Evolutionary conservation across 2,113 vertebrate species (phyloP), one percentile per base, ranked within the genome.

Genomic region (Cricetomys ansorgei): DNA sequence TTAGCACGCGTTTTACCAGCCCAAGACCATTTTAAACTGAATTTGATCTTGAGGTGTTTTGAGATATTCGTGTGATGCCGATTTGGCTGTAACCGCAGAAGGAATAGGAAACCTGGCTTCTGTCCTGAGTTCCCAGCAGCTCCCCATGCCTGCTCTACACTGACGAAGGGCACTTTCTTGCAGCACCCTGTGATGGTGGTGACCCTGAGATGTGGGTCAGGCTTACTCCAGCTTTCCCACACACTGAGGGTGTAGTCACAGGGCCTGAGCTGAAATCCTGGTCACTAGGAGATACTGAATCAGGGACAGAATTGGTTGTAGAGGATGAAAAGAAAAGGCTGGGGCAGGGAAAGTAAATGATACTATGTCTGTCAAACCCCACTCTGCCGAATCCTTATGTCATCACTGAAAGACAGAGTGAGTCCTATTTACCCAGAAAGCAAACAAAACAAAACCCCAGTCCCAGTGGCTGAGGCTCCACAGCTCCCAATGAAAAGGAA

Each of bases 121-220:
- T 23, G 55, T 3, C 9, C 1, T 75, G 55, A 87, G 29, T n/a
- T 31, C 23, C n/a, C 85, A 72, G 29, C 9, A 23, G 4, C 13
- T 40, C 29, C 2, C 27, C 23, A 29, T 45, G 80, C 25, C n/a
- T 89, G 21, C 40, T 21, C 25, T 67, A 7, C 1, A 37, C 25
- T 17, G 84, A 40, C 23, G 48, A 10, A 80, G 19, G 21, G 43
- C 16, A 11, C 13, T 40, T 53, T 1, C 72, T 83, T 37, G 16
- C 7, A 48, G 15, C 59, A 31, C 84, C 23, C 64, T 48, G 0
- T 0, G 4, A 5, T 48, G 12, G 27, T 25, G 1, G 7, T n/a
- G 12, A 43, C 31, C 37, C 15, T 86, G 91, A 62, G 53, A 19
- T 5, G 21, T 43, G 25, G 40, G 5, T 48, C 55, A 84, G 75